Evolutionary conservation across 2,888 invertebrate genomes (phyloP), one percentile per base, ranked within the genome.

Genomic region (Tribolium freemani): DNA sequence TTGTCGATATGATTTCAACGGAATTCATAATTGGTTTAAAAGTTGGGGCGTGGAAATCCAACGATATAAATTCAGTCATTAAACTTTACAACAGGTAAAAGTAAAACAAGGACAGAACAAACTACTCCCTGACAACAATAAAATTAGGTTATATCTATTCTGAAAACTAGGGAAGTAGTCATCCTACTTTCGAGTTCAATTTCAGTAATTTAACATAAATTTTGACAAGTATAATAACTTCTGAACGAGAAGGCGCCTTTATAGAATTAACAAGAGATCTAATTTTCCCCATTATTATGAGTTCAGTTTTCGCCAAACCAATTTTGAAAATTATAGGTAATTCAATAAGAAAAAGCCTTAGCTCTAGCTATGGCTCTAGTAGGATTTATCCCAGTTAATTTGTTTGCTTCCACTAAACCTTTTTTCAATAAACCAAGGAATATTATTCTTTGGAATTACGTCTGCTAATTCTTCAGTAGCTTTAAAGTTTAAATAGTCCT

Each of bases 1-100:
- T 54, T 26, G 57, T 68, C 38, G 57, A 68, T 68, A 68, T 50
- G 66, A 66, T 66, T 57, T 58, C 48, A 58, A 50, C 57, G 38
- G 66, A 69, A 69, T 69, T 69, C 45, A 21, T 69, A 69, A 69
- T 60, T 60, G 38, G 69, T 26, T 69, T 57, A 61, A 69, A 69
- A 69, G 69, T 69, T 69, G 20, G 57, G 20, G 50, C 44, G 60
- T 53, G 53, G 20, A 67, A 56, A 67, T 67, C 57, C 30, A 48
- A 50, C 60, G 38, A 5, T 50, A 68, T 56, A 57, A 68, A 68
- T 68, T 48, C 44, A 58, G 10, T 54, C 64, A 64, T 64, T 54
- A 64, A 64, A 64, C 64, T 64, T 64, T 64, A 53, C 54, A 64
- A 54, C 64, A 64, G 54, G 64, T 53, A 64, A 63, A 63, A 63